Evolutionary conservation across 2,797 vertebrate species (phyloP).

Genomic region (Lepidocolaptes lacrymiger): DNA sequence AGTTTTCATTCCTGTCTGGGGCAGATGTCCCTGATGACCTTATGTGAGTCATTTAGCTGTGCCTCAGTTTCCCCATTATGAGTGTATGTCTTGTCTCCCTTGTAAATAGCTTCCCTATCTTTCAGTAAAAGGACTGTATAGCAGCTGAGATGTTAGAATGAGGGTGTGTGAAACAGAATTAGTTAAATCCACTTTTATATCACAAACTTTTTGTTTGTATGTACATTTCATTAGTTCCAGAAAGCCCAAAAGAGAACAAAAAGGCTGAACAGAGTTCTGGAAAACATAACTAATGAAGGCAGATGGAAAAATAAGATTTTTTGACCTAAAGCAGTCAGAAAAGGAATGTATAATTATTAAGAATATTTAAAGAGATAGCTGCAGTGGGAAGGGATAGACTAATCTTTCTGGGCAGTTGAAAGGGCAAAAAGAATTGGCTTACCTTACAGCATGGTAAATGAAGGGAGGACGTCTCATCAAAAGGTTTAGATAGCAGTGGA

Average conservation of each 20-base stretch:
- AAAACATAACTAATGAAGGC: not conserved
- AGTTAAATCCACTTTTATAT: not conserved
- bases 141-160: not conserved
- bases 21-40: not conserved
- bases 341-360: not conserved
- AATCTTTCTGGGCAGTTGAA: not conserved
- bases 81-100: not conserved
- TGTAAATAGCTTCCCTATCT: not conserved
- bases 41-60: not conserved
- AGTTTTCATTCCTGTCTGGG: not conserved
- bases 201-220: not conserved
- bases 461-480: not conserved
- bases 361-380: not conserved
- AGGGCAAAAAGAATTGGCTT: not conserved
- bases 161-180: not conserved
- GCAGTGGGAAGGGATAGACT: not conserved
- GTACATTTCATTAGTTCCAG: not conserved
- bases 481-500: not conserved
- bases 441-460: not conserved
- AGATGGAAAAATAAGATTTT: not conserved
- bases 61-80: not conserved
- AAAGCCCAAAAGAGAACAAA: not conserved
- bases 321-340: not conserved
- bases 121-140: not conserved
- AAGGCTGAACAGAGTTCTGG: not conserved